phyloP scores from a whole-genome alignment of 1,140 invertebrate species.

The Hestina assimilis region DNA sequence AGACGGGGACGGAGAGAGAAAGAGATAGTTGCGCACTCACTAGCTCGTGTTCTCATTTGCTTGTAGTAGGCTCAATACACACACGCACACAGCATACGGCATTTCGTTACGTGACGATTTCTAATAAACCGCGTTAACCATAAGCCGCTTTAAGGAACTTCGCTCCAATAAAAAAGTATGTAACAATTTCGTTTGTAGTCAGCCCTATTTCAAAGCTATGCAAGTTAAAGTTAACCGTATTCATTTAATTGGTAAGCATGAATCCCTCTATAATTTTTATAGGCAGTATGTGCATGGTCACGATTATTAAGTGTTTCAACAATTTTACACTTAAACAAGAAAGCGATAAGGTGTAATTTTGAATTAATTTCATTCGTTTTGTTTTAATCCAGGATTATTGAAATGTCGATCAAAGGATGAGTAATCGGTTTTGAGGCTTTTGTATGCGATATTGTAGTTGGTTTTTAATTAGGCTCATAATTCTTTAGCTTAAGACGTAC shows the following conservation, averaged over 20 bases:
- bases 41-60: too few relatives aligned
- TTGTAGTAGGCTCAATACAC: too few relatives aligned
- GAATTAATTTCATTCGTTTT: not conserved
- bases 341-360: not conserved
- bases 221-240: not conserved
- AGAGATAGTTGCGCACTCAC: too few relatives aligned
- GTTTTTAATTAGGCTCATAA: slow-evolving; percentile 20
- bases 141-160: too few relatives aligned
- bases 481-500: not conserved
- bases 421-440: slow-evolving; percentile 32
- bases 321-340: slow-evolving; percentile 9
- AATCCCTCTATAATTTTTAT: slow-evolving; percentile 30
- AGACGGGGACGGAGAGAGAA: too few relatives aligned
- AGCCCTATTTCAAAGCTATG: not conserved
- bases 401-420: slow-evolving; percentile 27
- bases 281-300: slow-evolving; percentile 26
- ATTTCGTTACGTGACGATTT: too few relatives aligned
- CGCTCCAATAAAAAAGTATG: too few relatives aligned
- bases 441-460: slow-evolving; percentile 26
- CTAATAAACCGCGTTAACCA: too few relatives aligned
- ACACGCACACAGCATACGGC: too few relatives aligned
- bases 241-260: slow-evolving; percentile 14
- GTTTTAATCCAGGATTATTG: slow-evolving; percentile 25
- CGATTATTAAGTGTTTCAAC: slow-evolving; percentile 1
- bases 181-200: not conserved